These are phyloP conservation scores for Phrynocephalus vlangalii DNA, from an alignment of 2,797 vertebrate species.

Conservation along the genomic window DNA sequence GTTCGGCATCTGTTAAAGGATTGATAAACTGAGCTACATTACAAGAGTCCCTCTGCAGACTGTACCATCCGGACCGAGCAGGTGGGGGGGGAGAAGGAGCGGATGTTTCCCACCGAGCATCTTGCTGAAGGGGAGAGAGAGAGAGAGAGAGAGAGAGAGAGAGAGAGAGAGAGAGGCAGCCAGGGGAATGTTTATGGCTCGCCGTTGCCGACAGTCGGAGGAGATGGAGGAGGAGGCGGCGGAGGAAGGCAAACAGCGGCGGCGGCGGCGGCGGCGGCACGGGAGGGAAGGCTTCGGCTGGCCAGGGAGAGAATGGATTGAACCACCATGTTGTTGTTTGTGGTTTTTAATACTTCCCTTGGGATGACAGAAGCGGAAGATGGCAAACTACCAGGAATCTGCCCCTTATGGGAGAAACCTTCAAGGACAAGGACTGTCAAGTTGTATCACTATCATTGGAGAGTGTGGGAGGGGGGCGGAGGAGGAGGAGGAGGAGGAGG, in stretches of 20 bases:
- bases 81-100: conserved; percentile 74
- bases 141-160: conserved; percentile 12
- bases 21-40: conserved; percentile 83
- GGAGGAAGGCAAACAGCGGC: background rate
- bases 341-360: conserved; percentile 73
- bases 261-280: background rate
- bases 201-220: conserved; percentile 36
- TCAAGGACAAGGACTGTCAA: conserved; percentile 78
- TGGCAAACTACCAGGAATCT: conserved; percentile 77
- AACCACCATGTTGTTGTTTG: conserved; percentile 75
- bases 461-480: background rate
- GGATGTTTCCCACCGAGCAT: conserved; percentile 64
- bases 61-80: conserved; percentile 86
- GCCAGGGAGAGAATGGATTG: conserved; percentile 48
- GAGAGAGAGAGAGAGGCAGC: background rate
- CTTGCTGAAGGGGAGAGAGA: conserved; percentile 52
- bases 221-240: background rate
- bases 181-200: conserved; percentile 50
- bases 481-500: background rate
- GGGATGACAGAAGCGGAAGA: conserved; percentile 74
- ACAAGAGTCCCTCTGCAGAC: conserved; percentile 86
- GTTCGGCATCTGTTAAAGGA: conserved; percentile 82
- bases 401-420: conserved; percentile 75
- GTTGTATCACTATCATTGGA: conserved; percentile 23
- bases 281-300: too few species aligned